Base-by-base conservation (phyloP, 2,888 invertebrate genomes). In the Philonicus albiceps region DNA sequence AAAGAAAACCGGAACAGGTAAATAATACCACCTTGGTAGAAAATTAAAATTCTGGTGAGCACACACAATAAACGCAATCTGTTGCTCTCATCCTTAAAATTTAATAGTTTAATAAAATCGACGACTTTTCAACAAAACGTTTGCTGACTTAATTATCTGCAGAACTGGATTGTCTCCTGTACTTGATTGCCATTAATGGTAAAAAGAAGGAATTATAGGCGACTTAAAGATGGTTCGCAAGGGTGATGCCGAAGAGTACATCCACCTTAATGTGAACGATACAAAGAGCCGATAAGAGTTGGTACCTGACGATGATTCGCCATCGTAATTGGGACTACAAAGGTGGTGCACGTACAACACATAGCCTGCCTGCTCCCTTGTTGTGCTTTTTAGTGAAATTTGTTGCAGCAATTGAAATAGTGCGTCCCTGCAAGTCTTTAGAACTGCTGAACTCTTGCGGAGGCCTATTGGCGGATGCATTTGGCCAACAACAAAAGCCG, bases 361-460 rank as follows among this genome's bases (percentile, higher is more conserved):
- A 6, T 27, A 22, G 22, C 64, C 22, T 64, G 7, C 22, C 64
- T 64, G 64, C 64, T 64, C 64, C 64, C 34, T 74, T 22, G 76
- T 40, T n/a, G 76, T 37, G 31, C 49, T 80, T 80, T 80, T 76
- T 6, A 30, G 40, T n/a, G 31, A 30, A 80, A 80, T 80, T 80
- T 80, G 80, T 80, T 80, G 80, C 49, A 80, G 49, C 43, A 80
- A 80, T 53, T 43, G 80, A 53, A 53, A 76, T 76, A 76, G 76
- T 76, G 3, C 76, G 34, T 13, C 64, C 64, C 22, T 64, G 37
- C 40, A n/a, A 76, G 34, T 40, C 37, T 80, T 53, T 80, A 80
- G 80, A 80, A 80, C 53, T 30, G 53, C 4, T 40, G 76, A 37
- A 40, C n/a, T 74, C 19, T 74, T 74, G 34, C 74, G 76, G n/a